Conservation (phyloP, 2,888 invertebrate species). For the Pterostichus niger region DNA sequence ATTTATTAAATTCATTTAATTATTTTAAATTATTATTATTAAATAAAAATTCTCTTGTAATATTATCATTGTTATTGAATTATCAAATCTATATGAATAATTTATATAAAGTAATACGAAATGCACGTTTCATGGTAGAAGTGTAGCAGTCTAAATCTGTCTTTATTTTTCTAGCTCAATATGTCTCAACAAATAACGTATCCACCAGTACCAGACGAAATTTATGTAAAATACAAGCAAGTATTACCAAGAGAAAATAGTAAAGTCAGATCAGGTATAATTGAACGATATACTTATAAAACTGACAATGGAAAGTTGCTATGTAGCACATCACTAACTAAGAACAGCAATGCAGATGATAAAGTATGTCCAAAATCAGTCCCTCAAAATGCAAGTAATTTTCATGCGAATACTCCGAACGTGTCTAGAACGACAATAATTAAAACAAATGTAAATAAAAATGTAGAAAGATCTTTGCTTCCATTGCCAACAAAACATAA, state of each 20-base stretch:
- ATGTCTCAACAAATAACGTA: constrained; percentile 58
- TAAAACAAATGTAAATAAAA: constrained; percentile 43
- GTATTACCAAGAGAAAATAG: constrained; percentile 14
- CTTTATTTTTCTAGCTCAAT: constrained; percentile 24
- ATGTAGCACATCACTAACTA: constrained; percentile 26
- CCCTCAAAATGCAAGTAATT: constrained; percentile 7
- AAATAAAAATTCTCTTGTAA: too few relatives aligned
- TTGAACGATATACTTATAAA: constrained; percentile 65
- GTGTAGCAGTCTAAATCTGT: background rate
- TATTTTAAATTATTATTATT: background rate
- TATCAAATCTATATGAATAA: background rate
- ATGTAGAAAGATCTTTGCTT: constrained; percentile 31
- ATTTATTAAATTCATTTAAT: background rate
- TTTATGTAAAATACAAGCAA: constrained; percentile 9
- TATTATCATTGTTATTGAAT: background rate
- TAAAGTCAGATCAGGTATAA: constrained; percentile 59
- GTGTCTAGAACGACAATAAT: constrained; percentile 41
- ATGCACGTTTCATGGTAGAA: background rate
- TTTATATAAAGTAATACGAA: background rate
- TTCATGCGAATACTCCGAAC: background rate
- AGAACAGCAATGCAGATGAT: constrained; percentile 9
- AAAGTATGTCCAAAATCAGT: background rate
- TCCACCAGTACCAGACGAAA: constrained; percentile 28
- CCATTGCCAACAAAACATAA: constrained; percentile 18
- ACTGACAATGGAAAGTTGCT: constrained; percentile 59